Evolutionary conservation across 2,888 invertebrate species (phyloP), one percentile per base, ranked within the genome.

Genomic region (Andricus quercusramuli): DNA sequence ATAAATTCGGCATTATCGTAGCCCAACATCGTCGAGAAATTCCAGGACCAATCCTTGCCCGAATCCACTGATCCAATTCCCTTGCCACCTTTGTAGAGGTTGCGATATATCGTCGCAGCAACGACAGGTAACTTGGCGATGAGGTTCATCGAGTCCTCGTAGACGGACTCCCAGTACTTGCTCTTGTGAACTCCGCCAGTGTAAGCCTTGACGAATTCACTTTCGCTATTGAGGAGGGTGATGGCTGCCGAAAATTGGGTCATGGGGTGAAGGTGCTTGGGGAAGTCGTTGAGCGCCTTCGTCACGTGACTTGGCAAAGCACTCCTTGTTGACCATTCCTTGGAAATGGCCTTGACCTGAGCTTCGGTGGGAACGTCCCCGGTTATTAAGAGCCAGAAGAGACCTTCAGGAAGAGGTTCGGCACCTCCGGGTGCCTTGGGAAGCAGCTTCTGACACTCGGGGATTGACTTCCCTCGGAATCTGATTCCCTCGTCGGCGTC

Each of bases 401-500:
- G 95, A 92, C 97, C 98, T 93, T 98, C 98, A 2, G 98, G 98
- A 59, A 98, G 94, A 9, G 98, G 98, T 92, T 98, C 97, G 47
- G 93, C 93, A 64, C 98, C 98, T 77, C 96, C 96, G 4, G 94
- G 93, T 15, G 96, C 98, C 91, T 96, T 97, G 1, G 98, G 98
- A 83, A 98, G 94, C 13, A 96, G 93, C 91, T 98, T 96, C 92
- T 98, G 98, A 92, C 98, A 98, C 92, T 98, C 98, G 51, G 98
- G 98, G 90, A 99, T 98, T 78, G 98, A 97, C 90, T 97, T 95
- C 51, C 98, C 98, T 81, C 99, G 96, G 95, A 99, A 99, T 84
- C 98, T 94, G 93, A 99, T 99, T 85, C 99, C 99, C 93, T 99
- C 98, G 84, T 99, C 98, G 1, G 98, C 95, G 92, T 99, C 99